Conservation (phyloP, 2,888 invertebrate species). For the Aporophyla nigra region DNA sequence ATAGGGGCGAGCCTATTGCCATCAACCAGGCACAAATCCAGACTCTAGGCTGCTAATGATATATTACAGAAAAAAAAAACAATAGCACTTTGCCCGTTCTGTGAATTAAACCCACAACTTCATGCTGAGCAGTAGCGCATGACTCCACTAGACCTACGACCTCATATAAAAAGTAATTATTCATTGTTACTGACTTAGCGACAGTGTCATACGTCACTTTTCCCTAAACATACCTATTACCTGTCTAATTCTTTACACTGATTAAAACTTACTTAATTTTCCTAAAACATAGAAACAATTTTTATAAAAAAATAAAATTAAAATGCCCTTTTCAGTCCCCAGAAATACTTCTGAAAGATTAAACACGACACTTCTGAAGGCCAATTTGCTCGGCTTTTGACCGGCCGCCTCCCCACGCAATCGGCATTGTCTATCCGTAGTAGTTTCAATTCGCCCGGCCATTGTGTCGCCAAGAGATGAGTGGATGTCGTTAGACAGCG, state of each 20-base stretch:
- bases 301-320: slow-evolving; percentile 13
- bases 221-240: neutral
- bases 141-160: too few relatives aligned
- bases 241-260: neutral
- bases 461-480: slow-evolving; percentile 87
- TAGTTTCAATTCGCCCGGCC: slow-evolving; percentile 87
- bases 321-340: neutral
- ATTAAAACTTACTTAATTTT: neutral
- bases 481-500: slow-evolving; percentile 88
- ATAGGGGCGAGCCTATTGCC: too few relatives aligned
- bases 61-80: too few relatives aligned
- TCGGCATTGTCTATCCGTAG: slow-evolving; percentile 86
- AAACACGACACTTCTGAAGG: slow-evolving; percentile 54
- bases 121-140: too few relatives aligned
- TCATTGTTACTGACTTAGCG: neutral
- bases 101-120: too few relatives aligned
- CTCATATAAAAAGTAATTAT: too few relatives aligned
- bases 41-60: too few relatives aligned
- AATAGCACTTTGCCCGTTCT: too few relatives aligned
- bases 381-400: slow-evolving; percentile 76
- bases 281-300: neutral
- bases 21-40: too few relatives aligned
- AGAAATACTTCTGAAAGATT: slow-evolving; percentile 39
- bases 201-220: neutral
- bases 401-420: slow-evolving; percentile 77